Evolutionary conservation across 2,888 invertebrate genomes (phyloP), one percentile per base, ranked within the genome.

Genomic region (Napeogenes sylphis): DNA sequence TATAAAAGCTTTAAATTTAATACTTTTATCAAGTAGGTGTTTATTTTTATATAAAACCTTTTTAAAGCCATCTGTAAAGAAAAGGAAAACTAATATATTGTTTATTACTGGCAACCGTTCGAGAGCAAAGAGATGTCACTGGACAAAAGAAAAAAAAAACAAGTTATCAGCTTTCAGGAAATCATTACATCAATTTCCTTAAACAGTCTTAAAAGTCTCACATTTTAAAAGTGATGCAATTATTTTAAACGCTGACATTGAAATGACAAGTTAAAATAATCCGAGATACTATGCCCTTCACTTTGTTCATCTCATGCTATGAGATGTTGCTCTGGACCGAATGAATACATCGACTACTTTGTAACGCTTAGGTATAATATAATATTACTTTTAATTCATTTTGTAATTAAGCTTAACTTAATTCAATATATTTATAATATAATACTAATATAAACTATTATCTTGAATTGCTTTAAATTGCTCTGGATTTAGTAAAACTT

Each of bases 171-270:
- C 78, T 88, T 90, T 86, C 86, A 85, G 89, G 89, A 90, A 90
- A 87, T 85, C 84, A 82, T 86, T 80, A 84, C 84, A 82, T 85
- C 80, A 84, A 77, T 83, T 76, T 82, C 78, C 83, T 87, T 83
- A 86, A 86, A 83, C 79, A 75, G 82, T 84, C 81, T 86, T 87
- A 87, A 87, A 85, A 86, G 85, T 77, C 80, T 84, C 84, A 82
- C 87, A 83, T 87, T 89, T 89, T 81, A 87, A 89, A 90, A 87
- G 90, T 90, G 90, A 90, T 89, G 90, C 88, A 90, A 90, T 90
- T 90, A 90, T 90, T 90, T 90, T 90, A 90, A 90, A 89, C 83
- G 87, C 82, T 87, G 90, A 90, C 90, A 90, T 90, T 90, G 90
- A 90, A 90, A 87, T 83, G 88, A 88, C 89, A 89, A 88, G 85